Percentiles rank a stretch among this genome's conserved stretches.
Evolutionary conservation across 1,140 invertebrate genomes (phyloP).

Genomic region (Zaprionus taronus): DNA sequence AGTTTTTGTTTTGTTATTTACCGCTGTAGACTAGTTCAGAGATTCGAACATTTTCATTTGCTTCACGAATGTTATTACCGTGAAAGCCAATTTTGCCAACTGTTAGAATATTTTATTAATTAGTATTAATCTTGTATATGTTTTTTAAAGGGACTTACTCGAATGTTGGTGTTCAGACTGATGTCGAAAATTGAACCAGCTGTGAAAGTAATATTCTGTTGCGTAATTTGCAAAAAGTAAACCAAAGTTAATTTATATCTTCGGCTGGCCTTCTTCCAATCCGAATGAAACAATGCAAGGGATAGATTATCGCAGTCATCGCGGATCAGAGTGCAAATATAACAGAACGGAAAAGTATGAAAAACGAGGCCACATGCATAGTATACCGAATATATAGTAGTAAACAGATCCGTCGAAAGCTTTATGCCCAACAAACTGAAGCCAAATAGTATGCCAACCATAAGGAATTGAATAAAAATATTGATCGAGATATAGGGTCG

Average conservation of each 20-base stretch:
- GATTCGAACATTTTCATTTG: background rate
- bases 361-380: conserved; percentile 29
- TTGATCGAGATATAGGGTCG: conserved; percentile 30
- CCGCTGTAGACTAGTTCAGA: too few species aligned
- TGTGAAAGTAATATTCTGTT: conserved; percentile 42
- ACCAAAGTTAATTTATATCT: conserved; percentile 32
- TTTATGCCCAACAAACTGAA: conserved; percentile 45
- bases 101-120: background rate
- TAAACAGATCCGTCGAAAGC: conserved; percentile 44
- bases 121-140: background rate
- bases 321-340: conserved; percentile 47
- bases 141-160: conserved; percentile 13
- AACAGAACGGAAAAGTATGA: conserved; percentile 64
- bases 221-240: conserved; percentile 43
- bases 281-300: conserved; percentile 43
- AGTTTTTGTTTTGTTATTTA: too few species aligned
- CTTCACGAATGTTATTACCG: background rate
- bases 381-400: conserved; percentile 10
- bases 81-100: background rate
- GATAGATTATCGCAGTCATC: conserved; percentile 46
- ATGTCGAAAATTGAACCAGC: conserved; percentile 61
- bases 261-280: conserved; percentile 40
- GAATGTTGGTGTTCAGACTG: conserved; percentile 43
- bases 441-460: conserved; percentile 49
- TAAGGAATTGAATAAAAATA: conserved; percentile 53